Base-by-base conservation (phyloP, 1,140 invertebrate species). In the Oryzaephilus surinamensis region DNA sequence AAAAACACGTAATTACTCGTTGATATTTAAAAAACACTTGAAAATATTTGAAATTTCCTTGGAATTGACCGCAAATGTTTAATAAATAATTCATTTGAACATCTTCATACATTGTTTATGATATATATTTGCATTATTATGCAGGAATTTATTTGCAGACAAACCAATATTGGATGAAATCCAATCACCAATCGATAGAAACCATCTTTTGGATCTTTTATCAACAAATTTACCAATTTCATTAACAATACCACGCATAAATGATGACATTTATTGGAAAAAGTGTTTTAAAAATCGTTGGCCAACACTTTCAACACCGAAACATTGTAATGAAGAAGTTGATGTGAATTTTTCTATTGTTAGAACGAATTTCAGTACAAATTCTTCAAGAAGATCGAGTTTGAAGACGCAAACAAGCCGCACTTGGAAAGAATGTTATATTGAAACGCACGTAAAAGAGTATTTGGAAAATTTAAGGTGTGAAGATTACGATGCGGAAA, bases 261-360 rank as follows among this genome's bases (percentile, higher is more conserved):
- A 62, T 51, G 64, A 58, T 46, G 63, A 69, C 43, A 54, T 65
- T 41, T 69, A 68, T 52, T 69, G 67, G 67, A 63, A 65, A 52
- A 56, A 62, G 44, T 64, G 55, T 35, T 68, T 65, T 41, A 38
- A 52, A 14, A 50, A 60, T 3, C 62, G 55, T 35, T 69, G 66
- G 63, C 46, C 48, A 5, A 57, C 61, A 53, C 6, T 31, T 17
- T 32, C 46, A 17, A 41, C 41, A 14, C 13, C 11, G 8, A 31
- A 38, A 20, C 11, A 30, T 21, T 17, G 30, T 10, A 30, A 30
- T 4, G 38, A 15, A 28, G 31, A 43, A 28, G n/a, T n/a, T 8
- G 3, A 35, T 35, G 39, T 30, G 29, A 6, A n/a, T n/a, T n/a
- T n/a, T n/a, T n/a, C n/a, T n/a, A 45, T 38, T 6, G 36, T 29